Evolutionary conservation across 2,888 invertebrate genomes (phyloP).

Genomic region (Arge pagana): DNA sequence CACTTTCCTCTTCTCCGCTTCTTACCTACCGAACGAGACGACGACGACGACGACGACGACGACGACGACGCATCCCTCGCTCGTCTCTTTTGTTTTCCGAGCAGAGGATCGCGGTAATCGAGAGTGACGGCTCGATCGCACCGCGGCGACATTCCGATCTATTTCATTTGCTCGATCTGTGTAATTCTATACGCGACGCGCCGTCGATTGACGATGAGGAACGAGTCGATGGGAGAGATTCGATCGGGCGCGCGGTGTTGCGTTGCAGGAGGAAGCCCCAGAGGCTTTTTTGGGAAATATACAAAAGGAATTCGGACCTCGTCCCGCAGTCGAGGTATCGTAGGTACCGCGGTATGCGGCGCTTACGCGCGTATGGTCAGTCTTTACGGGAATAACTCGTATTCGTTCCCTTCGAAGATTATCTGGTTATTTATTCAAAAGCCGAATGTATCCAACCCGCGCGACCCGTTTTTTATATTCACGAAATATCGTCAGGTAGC

Average conservation of each 20-base stretch:
- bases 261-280: not conserved
- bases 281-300: too few relatives aligned
- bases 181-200: slow-evolving; percentile 2
- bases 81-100: too few relatives aligned
- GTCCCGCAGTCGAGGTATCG: not conserved
- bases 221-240: slow-evolving; percentile 1
- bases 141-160: too few relatives aligned
- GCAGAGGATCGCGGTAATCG: too few relatives aligned
- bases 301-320: too few relatives aligned
- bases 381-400: slow-evolving; percentile 55
- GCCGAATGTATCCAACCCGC: slow-evolving; percentile 40
- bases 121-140: too few relatives aligned
- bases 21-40: too few relatives aligned
- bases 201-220: slow-evolving; percentile 16
- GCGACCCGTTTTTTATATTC: not conserved
- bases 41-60: too few relatives aligned
- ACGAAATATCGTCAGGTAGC: too few relatives aligned
- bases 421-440: slow-evolving; percentile 56
- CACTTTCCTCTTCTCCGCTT: too few relatives aligned
- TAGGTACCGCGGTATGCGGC: not conserved
- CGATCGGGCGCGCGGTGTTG: slow-evolving; percentile 11
- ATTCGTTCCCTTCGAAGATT: slow-evolving; percentile 53
- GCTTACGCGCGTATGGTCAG: slow-evolving; percentile 28
- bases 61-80: too few relatives aligned
- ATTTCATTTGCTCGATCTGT: too few relatives aligned